phyloP scores from a whole-genome alignment of 2,888 invertebrate genomes.

The Philaethria dido region DNA sequence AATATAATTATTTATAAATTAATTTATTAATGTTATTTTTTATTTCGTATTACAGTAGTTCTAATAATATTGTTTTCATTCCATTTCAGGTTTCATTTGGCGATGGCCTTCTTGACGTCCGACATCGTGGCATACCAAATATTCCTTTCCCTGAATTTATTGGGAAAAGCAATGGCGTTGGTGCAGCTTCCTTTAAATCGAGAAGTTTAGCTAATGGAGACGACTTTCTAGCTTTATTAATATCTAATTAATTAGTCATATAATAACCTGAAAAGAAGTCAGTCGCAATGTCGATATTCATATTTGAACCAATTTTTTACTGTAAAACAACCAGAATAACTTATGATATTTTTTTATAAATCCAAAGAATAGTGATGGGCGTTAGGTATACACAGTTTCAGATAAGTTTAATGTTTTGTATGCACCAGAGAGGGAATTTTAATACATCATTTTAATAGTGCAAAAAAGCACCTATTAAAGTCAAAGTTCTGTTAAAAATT shows the following conservation, averaged over 20 bases:
- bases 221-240: conserved; percentile 67
- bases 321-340: neutral
- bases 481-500: too few species aligned
- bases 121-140: conserved; percentile 70
- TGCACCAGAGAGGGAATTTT: too few species aligned
- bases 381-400: neutral
- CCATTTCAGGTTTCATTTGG: conserved; percentile 65
- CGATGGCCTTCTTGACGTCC: conserved; percentile 66
- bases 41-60: neutral
- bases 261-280: neutral
- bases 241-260: conserved; percentile 61
- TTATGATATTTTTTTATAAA: conserved; percentile 12
- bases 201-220: conserved; percentile 55
- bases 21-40: neutral
- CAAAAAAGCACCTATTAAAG: too few species aligned
- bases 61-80: conserved; percentile 7
- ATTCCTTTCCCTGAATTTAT: conserved; percentile 67
- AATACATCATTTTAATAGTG: too few species aligned
- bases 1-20: too few species aligned
- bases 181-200: conserved; percentile 65
- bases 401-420: too few species aligned
- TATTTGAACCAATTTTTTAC: neutral
- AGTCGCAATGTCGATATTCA: neutral
- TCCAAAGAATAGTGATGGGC: conserved; percentile 34
- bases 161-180: conserved; percentile 62